Evolutionary conservation across 1,140 invertebrate genomes (phyloP), one percentile per base, ranked within the genome.

Genomic region (Leptopilina clavipes): DNA sequence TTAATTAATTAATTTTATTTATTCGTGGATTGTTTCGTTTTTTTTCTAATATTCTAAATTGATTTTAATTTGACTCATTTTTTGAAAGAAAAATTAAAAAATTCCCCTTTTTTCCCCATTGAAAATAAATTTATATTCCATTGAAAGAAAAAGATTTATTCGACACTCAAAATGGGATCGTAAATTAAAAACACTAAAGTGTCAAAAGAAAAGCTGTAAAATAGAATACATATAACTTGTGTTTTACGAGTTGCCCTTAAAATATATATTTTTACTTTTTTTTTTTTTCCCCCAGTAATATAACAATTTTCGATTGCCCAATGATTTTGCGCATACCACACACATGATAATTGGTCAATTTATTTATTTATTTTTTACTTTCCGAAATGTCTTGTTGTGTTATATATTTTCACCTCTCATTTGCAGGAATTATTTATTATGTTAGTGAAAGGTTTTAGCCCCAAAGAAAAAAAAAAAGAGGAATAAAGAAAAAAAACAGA

Each of bases 401-500:
- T 25, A 11, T 12, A 22, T 56, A 12, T 22, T 40, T n/a, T 65
- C 11, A 22, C 22, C n/a, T 65, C 22, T 31, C 25, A 31, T 25
- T 7, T n/a, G n/a, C n/a, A n/a, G 14, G 22, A 25, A 72, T 76
- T 59, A 72, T 40, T n/a, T n/a, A 31, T 1, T 40, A 40, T 40
- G 37, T 40, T 40, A 43, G 75, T 76, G 75, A 76, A 76, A 76
- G 75, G 48, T 31, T 65, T 65, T 31, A 31, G 1, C 59, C 54
- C 22, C n/a, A n/a, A n/a, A n/a, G n/a, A n/a, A n/a, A n/a, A n/a
- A n/a, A n/a, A n/a, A n/a, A n/a, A n/a, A n/a, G n/a, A n/a, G n/a
- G n/a, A n/a, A n/a, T n/a, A n/a, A 65, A 65, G 45, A 18, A 40
- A 40, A 5, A 31, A 31, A 31, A 31, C 25, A 31, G n/a, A 89